These are phyloP conservation scores for Microplitis mediator DNA, from an alignment of 1,140 invertebrate species.

Conservation along the genomic window DNA sequence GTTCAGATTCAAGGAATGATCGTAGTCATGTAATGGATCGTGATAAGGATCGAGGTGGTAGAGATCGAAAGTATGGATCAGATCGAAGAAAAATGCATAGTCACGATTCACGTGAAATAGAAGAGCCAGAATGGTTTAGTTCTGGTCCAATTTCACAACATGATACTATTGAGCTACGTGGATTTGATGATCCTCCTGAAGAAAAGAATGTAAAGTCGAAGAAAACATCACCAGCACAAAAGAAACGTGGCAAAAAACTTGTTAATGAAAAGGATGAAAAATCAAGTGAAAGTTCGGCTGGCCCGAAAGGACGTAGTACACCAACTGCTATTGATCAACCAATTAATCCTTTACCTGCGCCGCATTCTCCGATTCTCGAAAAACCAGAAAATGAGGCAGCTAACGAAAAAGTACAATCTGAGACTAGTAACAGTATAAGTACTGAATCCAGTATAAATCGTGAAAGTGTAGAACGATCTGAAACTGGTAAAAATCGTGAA, in stretches of 20 bases:
- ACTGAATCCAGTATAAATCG: too few species aligned
- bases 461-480: constrained; percentile 37
- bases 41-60: constrained; percentile 50
- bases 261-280: constrained; percentile 48
- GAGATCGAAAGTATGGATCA: constrained; percentile 57
- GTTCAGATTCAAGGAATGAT: constrained; percentile 35
- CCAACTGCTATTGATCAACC: constrained; percentile 52
- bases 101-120: constrained; percentile 57
- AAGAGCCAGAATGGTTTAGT: constrained; percentile 80
- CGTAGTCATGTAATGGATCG: constrained; percentile 43
- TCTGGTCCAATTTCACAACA: constrained; percentile 86
- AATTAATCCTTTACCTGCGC: constrained; percentile 41
- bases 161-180: constrained; percentile 91
- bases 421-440: constrained; percentile 13
- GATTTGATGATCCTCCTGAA: constrained; percentile 79
- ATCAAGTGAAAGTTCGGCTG: constrained; percentile 37
- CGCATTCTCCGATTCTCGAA: constrained; percentile 56
- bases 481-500: constrained; percentile 35
- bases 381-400: constrained; percentile 34
- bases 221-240: constrained; percentile 56
- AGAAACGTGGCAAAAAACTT: constrained; percentile 52
- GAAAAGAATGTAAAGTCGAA: constrained; percentile 60
- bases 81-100: constrained; percentile 62
- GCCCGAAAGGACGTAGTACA: constrained; percentile 54
- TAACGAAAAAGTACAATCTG: constrained; percentile 38